A percentile compares a stretch with the other conserved stretches of the same genome.
phyloP scores from a whole-genome alignment of 2,797 vertebrate genomes.

The Perdix hodgsoniae region DNA sequence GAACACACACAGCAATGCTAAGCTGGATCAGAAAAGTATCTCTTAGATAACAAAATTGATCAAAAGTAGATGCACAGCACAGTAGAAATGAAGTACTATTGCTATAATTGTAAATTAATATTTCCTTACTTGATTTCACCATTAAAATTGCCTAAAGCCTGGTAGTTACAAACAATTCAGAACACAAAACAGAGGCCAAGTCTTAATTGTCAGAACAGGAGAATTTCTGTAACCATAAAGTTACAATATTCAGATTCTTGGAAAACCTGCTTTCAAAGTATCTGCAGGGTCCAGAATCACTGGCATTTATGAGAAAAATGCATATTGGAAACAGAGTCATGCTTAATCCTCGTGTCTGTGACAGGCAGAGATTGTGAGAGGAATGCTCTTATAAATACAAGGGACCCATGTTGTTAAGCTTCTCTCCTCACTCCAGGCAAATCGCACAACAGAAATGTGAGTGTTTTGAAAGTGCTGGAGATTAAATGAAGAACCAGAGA shows the following conservation, averaged over 20 bases:
- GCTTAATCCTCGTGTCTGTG: constrained; percentile 10
- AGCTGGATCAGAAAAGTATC: background rate
- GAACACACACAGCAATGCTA: background rate
- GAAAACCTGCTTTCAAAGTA: constrained; percentile 1
- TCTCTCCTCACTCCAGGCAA: constrained; percentile 40
- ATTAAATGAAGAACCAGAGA: constrained; percentile 18
- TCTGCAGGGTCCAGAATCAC: background rate
- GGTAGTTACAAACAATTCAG: background rate
- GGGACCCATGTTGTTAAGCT: constrained; percentile 36
- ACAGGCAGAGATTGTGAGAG: background rate
- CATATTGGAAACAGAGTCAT: background rate
- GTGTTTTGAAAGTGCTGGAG: background rate
- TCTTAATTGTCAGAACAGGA: background rate
- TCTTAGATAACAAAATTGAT: background rate
- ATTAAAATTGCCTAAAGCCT: background rate
- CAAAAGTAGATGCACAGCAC: background rate
- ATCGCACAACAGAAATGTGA: constrained; percentile 20
- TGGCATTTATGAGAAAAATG: background rate
- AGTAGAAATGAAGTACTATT: background rate
- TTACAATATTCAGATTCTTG: background rate
- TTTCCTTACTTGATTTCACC: background rate
- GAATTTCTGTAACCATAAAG: background rate
- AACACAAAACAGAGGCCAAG: background rate
- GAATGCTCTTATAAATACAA: constrained; percentile 60
- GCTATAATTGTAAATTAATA: background rate